phyloP scores from a whole-genome alignment of 2,888 invertebrate genomes.

The Lasiommata megera region DNA sequence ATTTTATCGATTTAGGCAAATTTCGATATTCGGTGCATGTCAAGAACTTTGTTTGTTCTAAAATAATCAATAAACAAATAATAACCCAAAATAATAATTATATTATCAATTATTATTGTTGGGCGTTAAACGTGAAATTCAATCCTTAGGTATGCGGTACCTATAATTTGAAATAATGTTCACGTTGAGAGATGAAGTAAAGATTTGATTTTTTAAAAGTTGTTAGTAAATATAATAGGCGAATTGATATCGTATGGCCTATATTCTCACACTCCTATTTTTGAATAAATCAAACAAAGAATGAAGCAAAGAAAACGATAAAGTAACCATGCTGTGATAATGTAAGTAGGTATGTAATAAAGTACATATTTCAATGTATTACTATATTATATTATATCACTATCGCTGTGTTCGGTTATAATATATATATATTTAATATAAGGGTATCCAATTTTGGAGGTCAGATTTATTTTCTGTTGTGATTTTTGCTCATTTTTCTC shows the following conservation, averaged over 20 bases:
- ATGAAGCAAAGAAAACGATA: background rate
- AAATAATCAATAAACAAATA: background rate
- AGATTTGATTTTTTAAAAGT: no score
- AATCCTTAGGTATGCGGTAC: constrained; percentile 1
- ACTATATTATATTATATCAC: constrained; percentile 42
- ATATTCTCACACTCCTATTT: background rate
- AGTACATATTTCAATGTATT: constrained; percentile 35
- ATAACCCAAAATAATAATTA: background rate
- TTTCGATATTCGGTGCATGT: background rate
- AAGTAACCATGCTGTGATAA: constrained; percentile 34
- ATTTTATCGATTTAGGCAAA: background rate
- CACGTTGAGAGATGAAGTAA: no score
- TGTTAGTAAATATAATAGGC: background rate
- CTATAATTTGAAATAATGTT: background rate
- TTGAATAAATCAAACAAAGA: no score
- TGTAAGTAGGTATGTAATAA: constrained; percentile 32
- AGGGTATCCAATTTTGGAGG: constrained; percentile 24
- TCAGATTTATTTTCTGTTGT: constrained; percentile 32
- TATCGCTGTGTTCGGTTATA: constrained; percentile 58
- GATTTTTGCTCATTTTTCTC: constrained; percentile 65
- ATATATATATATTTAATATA: constrained; percentile 26
- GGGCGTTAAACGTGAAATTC: background rate
- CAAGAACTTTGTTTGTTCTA: no score
- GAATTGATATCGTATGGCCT: background rate
- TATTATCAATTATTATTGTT: background rate